These are phyloP conservation scores for Cephonodes hylas DNA, from an alignment of 2,888 invertebrate species.

Conservation along the genomic window DNA sequence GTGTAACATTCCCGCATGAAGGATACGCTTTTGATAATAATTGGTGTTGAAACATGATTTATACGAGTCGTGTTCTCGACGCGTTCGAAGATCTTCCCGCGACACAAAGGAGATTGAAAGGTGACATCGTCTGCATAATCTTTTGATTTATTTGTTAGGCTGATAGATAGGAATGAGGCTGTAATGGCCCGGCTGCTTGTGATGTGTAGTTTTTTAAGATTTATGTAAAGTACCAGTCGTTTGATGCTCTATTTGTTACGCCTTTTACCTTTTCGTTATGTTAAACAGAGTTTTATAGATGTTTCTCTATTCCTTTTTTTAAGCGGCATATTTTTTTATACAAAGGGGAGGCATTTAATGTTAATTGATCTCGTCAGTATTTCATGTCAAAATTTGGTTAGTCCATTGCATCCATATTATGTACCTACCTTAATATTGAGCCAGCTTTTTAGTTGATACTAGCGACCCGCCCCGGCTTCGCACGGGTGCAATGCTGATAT, in stretches of 20 bases:
- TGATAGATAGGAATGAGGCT: constrained; percentile 28
- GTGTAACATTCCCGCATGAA: constrained; percentile 62
- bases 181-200: neutral
- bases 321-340: no score
- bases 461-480: no score
- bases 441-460: no score
- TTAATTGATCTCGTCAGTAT: no score
- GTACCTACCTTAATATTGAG: no score
- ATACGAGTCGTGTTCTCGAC: constrained; percentile 47
- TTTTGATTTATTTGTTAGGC: constrained; percentile 54
- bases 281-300: no score
- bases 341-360: no score
- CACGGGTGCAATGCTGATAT: no score
- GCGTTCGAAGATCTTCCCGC: constrained; percentile 28
- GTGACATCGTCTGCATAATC: constrained; percentile 49
- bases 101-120: constrained; percentile 46
- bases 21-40: constrained; percentile 70
- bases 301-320: no score
- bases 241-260: neutral
- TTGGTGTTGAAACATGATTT: constrained; percentile 73
- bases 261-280: no score
- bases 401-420: no score
- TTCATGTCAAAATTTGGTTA: no score
- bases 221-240: neutral
- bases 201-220: neutral